Conservation (phyloP, 2,797 vertebrate genomes). For the Channa striata region DNA sequence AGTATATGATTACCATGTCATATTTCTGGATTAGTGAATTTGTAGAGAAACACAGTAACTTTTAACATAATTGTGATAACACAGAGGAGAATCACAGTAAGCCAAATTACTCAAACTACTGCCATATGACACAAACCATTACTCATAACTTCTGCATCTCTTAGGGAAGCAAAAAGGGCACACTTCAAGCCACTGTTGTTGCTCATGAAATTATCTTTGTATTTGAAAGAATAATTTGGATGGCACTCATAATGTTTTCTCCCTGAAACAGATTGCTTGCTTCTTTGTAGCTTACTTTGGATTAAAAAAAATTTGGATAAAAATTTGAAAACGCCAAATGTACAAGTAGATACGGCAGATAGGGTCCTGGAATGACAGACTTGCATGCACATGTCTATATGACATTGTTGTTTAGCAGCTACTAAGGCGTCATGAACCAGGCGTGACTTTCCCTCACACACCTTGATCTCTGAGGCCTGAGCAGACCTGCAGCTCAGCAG, state of each 20-base stretch:
- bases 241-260: no score
- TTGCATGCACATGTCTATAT: neutral
- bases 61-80: neutral
- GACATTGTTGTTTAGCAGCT: neutral
- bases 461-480: constrained; percentile 85
- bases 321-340: neutral
- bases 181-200: no score
- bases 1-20: neutral
- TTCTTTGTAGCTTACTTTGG: no score
- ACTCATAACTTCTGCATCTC: no score
- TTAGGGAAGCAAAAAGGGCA: no score
- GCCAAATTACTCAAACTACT: no score
- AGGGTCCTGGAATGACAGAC: neutral
- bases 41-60: neutral
- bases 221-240: no score
- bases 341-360: neutral
- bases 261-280: no score
- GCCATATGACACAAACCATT: no score
- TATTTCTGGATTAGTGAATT: neutral
- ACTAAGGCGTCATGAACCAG: neutral
- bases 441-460: constrained; percentile 55
- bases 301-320: neutral
- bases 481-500: constrained; percentile 86
- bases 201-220: no score
- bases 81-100: neutral